Conservation (phyloP, 2,113 vertebrate genomes). For the Vanacampus margaritifer region DNA sequence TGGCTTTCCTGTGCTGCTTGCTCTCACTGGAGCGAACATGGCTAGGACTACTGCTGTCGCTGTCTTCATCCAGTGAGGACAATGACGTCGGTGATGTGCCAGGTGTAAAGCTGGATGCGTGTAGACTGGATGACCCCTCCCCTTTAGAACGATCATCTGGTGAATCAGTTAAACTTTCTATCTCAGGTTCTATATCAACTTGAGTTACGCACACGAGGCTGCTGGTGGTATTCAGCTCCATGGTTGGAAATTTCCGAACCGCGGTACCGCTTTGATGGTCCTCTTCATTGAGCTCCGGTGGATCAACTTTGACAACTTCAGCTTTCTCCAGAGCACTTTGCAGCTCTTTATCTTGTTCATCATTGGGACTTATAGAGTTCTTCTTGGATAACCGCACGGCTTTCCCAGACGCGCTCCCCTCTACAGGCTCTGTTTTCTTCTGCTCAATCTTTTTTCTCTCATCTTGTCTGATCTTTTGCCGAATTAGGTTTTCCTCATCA, state of each 20-base stretch:
- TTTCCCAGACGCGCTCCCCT: constrained; percentile 73
- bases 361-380: constrained; percentile 81
- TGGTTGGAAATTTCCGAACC: constrained; percentile 71
- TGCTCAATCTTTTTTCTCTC: constrained; percentile 72
- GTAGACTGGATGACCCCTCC: constrained; percentile 94
- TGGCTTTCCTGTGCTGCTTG: constrained; percentile 93
- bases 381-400: constrained; percentile 79
- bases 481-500: constrained; percentile 81
- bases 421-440: constrained; percentile 71
- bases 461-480: constrained; percentile 79
- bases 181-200: constrained; percentile 85
- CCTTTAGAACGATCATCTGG: constrained; percentile 94
- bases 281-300: constrained; percentile 65
- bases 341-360: constrained; percentile 78
- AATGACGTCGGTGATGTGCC: constrained; percentile 96
- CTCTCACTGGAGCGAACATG: constrained; percentile 86
- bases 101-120: constrained; percentile 95
- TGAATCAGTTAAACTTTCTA: constrained; percentile 93
- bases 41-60: constrained; percentile 94
- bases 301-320: constrained; percentile 75
- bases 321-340: constrained; percentile 76
- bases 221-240: constrained; percentile 84
- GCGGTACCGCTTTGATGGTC: constrained; percentile 50
- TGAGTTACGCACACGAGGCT: constrained; percentile 65
- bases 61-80: constrained; percentile 96